Evolutionary conservation across 2,113 vertebrate species (phyloP), one percentile per base, ranked within the genome.

Genomic region (Aldabrachelys gigantea): DNA sequence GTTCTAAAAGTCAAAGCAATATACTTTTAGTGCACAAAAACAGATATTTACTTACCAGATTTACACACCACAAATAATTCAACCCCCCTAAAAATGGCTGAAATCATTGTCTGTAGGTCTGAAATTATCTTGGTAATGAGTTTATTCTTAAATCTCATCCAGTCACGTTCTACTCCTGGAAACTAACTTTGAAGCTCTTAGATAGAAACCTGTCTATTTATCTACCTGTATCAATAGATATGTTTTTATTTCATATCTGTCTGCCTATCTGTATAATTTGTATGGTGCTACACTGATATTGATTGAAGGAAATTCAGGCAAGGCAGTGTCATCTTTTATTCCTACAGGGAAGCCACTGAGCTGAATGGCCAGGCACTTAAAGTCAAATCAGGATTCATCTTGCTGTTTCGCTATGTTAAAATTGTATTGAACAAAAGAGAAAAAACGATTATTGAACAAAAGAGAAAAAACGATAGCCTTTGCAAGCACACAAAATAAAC

Each of bases 321-420:
- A 98, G 87, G 94, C 84, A 94, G 91, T 94, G 96, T 97, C 98
- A 96, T 95, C 96, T 98, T 97, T 97, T 97, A 96, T 96, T 98
- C 98, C 98, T 99, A 93, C 93, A 98, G 98, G 97, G 98, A 98
- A 97, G 97, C 93, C 96, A 98, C 97, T 97, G 96, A 98, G 98
- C 97, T 98, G 98, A 98, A 91, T 96, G 97, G 97, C 3, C n/a
- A 98, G 97, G 98, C 95, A 97, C 94, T 44, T 95, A 98, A 98
- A 98, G 98, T 98, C 98, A 99, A 96, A 98, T 95, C 98, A 97
- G 98, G 97, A 97, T 88, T 62, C 94, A 88, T 69, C 84, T 91
- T 83, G 57, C 94, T 90, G 75, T 41, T 82, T 24, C 89, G 89
- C 87, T 86, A 29, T 53, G 41, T 93, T 89, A 90, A 96, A 97